These are phyloP conservation scores for Coracopsis vasa DNA, from an alignment of 2,113 vertebrate species.

Conservation along the genomic window DNA sequence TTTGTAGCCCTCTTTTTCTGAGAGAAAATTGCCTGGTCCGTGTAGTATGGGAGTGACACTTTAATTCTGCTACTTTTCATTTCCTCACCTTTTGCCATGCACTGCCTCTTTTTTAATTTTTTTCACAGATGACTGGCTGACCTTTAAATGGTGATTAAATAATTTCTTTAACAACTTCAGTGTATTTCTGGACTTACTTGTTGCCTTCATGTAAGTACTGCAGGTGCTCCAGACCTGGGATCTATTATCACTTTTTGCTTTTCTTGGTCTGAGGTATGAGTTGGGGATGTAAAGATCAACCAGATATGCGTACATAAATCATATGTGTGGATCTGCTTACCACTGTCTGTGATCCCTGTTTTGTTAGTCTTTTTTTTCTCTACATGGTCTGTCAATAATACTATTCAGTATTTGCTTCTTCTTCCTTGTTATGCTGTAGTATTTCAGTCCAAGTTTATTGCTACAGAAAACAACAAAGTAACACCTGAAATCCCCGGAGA, in stretches of 20 bases:
- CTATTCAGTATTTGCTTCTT: background rate
- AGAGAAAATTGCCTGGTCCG: conserved; percentile 34
- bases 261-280: background rate
- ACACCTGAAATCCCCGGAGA: too few species aligned
- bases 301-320: background rate
- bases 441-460: too few species aligned
- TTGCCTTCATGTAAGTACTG: background rate
- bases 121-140: conserved; percentile 67
- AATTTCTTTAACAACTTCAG: conserved; percentile 79
- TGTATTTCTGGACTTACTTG: conserved; percentile 59
- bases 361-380: background rate
- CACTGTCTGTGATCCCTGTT: background rate
- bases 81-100: conserved; percentile 35
- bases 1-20: conserved; percentile 43
- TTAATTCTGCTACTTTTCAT: conserved; percentile 69
- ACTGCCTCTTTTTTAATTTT: background rate
- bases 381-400: background rate
- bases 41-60: conserved; percentile 53
- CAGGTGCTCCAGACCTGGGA: background rate
- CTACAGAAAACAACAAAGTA: too few species aligned
- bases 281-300: background rate
- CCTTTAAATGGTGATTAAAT: conserved; percentile 73
- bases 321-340: background rate
- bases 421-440: background rate
- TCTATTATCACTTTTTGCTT: background rate